Evolutionary conservation across 2,888 invertebrate genomes (phyloP), one percentile per base, ranked within the genome.

Genomic region (Stenichneumon culpator): DNA sequence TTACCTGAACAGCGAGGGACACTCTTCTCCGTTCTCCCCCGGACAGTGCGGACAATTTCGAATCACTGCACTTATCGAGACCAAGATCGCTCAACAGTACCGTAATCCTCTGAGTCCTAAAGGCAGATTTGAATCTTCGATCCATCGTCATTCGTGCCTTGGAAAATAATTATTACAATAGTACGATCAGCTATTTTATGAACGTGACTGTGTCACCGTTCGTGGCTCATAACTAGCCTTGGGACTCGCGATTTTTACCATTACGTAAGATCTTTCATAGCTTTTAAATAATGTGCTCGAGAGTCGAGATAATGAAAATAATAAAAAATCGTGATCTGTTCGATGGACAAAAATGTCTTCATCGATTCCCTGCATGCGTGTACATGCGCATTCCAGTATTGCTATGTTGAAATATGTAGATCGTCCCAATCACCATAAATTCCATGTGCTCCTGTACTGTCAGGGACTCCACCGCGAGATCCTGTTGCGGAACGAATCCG

Each of bases 21-120:
- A 99, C 95, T 87, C 98, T 95, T 92, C 98, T 98, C 91, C 96
- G 96, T 94, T 99, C 98, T 0, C 99, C 99, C 0, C 99, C 98
- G 0, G 98, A 98, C 57, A 99, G 95, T 16, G 96, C 96, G 90
- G 96, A 96, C 44, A 98, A 95, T 88, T 96, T 95, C 0, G 97
- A 97, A 89, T 96, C 94, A 0, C 95, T 95, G 90, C 97, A 97
- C 90, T 96, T 96, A 14, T 94, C 94, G 11, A 99, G 95, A 0
- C 98, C 97, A 36, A 99, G 95, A 82, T 97, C 96, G 0, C 94
- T 94, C 3, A 96, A 90, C 19, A 96, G 93, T 28, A 95, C 95
- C 6, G 94, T 92, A 69, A 96, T 94, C 82, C 94, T 93, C 57
- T 93, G 90, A 67, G 88, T 88, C 79, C 92, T 95, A 86, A 89